Base-by-base conservation (phyloP, 2,888 invertebrate genomes). In the Clivina fossor region DNA sequence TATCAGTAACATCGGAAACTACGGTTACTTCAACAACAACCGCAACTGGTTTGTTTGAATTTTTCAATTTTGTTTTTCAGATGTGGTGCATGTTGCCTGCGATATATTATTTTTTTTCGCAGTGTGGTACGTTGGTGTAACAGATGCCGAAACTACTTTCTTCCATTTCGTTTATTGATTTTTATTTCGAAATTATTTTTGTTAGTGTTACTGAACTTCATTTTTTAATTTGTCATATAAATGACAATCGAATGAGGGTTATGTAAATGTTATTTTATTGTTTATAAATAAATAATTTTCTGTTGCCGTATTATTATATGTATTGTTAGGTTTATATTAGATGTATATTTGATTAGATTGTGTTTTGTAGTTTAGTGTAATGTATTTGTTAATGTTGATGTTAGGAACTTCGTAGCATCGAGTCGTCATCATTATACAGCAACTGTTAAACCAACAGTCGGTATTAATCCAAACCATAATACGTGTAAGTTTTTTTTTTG, bases 361-460 rank as follows among this genome's bases (percentile, higher is more conserved):
- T 53, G 20, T 43, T 22, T 51, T 40, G 53, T 53, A 53, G 53
- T 58, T 59, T 61, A 62, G 61, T 59, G 61, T 60, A 58, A 60
- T 66, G 63, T 61, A 61, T 65, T n/a, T 65, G 60, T 66, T 68
- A 61, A 63, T 61, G 58, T 61, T 65, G 64, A 64, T 69, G 66
- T 56, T 76, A 85, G 85, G 70, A 84, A 83, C 73, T 83, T 80
- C 70, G 75, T 84, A 64, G 78, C 79, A 57, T 82, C 85, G 33
- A 76, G 80, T 62, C 78, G 74, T 66, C 69, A 69, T 65, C 69
- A 59, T 40, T 50, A 59, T 44, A 61, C 61, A 50, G 77, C 75
- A 66, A 78, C 77, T 57, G 74, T 76, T 20, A 60, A 55, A 59
- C 16, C 60, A 65, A 67, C 70, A 67, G 68, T 68, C 66, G 71